These are phyloP conservation scores for Spheniscus mendiculus DNA, from an alignment of 2,113 vertebrate genomes.

Conservation along the genomic window DNA sequence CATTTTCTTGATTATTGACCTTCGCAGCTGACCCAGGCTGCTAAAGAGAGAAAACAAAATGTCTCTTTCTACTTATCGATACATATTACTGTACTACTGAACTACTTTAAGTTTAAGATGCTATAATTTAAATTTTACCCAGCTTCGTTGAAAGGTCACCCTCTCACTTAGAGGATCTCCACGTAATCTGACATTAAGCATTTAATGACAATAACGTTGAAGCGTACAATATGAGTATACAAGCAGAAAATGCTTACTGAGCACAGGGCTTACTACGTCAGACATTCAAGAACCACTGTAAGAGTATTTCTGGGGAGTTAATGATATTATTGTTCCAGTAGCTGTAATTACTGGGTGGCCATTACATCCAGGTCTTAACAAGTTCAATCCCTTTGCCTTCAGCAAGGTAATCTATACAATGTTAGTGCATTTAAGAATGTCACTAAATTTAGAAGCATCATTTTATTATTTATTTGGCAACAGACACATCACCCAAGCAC, in stretches of 20 bases:
- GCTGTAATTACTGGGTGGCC: neutral
- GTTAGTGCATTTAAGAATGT: neutral
- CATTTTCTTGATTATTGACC: neutral
- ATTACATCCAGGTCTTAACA: neutral
- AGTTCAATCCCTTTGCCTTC: neutral
- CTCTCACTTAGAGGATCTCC: neutral
- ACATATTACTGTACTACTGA: neutral
- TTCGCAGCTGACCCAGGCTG: neutral
- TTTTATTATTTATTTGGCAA: slow-evolving; percentile 18
- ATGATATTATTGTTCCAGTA: neutral
- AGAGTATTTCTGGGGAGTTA: neutral
- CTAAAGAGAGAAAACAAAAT: neutral
- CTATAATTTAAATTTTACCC: neutral
- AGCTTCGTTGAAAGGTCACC: neutral
- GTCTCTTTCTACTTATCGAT: neutral
- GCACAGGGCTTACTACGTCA: neutral
- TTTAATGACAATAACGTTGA: neutral
- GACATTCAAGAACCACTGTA: neutral
- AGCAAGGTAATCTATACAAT: neutral
- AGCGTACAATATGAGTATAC: neutral
- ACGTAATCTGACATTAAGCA: neutral
- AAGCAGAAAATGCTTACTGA: neutral
- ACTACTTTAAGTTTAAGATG: neutral
- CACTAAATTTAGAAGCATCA: neutral
- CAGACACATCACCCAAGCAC: neutral